phyloP scores from a whole-genome alignment of 2,113 vertebrate genomes.

The Tetraodon nigroviridis region DNA sequence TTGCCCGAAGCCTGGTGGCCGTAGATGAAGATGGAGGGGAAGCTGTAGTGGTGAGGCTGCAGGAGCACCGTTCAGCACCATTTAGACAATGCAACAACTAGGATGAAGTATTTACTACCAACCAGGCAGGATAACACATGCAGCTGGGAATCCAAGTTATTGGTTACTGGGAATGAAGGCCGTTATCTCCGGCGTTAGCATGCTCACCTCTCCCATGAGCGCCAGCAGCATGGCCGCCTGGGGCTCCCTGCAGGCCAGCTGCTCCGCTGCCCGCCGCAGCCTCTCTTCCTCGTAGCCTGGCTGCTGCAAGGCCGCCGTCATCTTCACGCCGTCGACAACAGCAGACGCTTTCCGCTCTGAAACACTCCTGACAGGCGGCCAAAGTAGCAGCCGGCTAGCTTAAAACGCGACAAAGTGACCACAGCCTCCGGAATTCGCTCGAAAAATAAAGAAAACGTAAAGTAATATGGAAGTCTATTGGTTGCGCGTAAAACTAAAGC shows the following conservation, averaged over 20 bases:
- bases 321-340: neutral
- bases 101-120: too few species aligned
- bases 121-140: neutral
- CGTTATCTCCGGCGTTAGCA: neutral
- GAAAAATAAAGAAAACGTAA: neutral
- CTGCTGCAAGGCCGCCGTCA: conserved; percentile 67
- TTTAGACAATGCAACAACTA: neutral
- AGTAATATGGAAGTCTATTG: accelerated
- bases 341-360: too few species aligned
- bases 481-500: neutral
- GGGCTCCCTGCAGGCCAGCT: conserved; percentile 82
- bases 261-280: conserved; percentile 68
- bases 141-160: neutral
- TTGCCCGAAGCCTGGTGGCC: conserved; percentile 93
- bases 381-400: conserved; percentile 7
- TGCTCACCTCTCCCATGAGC: conserved; percentile 85
- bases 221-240: conserved; percentile 80
- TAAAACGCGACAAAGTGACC: neutral
- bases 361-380: neutral
- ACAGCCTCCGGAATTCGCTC: neutral
- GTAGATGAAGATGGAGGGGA: conserved; percentile 91
- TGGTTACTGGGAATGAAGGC: too few species aligned
- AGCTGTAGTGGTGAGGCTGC: conserved; percentile 87
- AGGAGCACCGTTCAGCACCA: conserved; percentile 6
- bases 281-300: conserved; percentile 70